Conservation (phyloP, 2,113 vertebrate genomes). For the Mastomys natalensis region DNA sequence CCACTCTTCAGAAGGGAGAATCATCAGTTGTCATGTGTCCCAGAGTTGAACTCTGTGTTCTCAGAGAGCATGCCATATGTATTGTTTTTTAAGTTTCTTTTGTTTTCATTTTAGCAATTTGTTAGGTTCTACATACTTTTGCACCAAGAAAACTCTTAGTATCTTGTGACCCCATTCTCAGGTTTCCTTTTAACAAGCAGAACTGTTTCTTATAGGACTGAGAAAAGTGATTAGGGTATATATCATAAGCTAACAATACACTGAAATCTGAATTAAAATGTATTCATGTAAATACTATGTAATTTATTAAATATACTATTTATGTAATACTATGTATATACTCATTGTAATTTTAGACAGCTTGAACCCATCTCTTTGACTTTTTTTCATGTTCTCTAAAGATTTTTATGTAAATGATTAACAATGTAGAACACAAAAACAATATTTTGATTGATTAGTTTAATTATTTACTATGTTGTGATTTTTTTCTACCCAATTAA, state of each 20-base stretch:
- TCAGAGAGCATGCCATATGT: background rate
- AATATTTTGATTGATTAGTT: background rate
- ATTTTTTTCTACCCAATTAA: background rate
- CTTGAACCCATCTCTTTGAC: background rate
- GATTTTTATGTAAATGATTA: background rate
- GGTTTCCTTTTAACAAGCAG: background rate
- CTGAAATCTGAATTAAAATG: background rate
- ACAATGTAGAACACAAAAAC: background rate
- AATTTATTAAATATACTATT: too few species aligned
- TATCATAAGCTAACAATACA: background rate
- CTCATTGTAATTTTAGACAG: background rate
- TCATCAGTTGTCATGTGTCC: background rate
- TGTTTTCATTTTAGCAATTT: background rate
- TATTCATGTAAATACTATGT: background rate
- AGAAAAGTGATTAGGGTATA: background rate
- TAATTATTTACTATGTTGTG: background rate
- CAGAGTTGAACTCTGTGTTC: background rate
- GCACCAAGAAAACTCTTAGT: background rate
- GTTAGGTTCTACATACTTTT: background rate
- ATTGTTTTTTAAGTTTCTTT: background rate
- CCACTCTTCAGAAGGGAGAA: background rate
- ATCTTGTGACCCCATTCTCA: background rate
- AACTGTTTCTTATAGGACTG: background rate
- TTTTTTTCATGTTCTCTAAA: background rate
- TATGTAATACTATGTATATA: background rate